These are phyloP conservation scores for Epinotia bilunana DNA, from an alignment of 2,888 invertebrate genomes.

Conservation along the genomic window DNA sequence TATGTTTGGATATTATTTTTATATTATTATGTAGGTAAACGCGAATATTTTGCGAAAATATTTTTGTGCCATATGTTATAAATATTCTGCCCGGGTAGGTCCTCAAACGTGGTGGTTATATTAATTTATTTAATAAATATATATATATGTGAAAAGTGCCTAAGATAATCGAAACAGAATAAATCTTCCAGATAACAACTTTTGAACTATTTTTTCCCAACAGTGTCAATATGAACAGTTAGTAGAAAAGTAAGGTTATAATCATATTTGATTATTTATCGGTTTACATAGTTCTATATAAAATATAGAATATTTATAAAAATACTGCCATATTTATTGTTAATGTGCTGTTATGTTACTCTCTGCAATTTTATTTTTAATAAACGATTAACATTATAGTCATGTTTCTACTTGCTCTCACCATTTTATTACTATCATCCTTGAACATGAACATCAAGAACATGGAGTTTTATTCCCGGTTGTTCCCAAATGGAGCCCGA, in stretches of 20 bases:
- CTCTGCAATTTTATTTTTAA: constrained; percentile 57
- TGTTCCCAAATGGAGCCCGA: too few species aligned
- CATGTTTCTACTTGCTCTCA: constrained; percentile 47
- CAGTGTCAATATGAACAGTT: constrained; percentile 44
- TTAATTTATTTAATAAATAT: neutral
- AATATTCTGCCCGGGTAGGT: neutral
- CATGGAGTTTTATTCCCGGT: too few species aligned
- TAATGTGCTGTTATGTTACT: constrained; percentile 52
- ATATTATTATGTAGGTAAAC: constrained; percentile 17
- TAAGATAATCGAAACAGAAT: neutral
- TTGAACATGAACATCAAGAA: too few species aligned
- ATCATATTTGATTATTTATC: constrained; percentile 35
- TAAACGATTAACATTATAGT: constrained; percentile 55
- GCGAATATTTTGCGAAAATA: constrained; percentile 52
- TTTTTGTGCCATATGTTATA: constrained; percentile 60
- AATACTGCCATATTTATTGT: constrained; percentile 54
- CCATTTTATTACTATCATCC: too few species aligned
- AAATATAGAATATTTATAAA: constrained; percentile 22
- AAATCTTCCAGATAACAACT: constrained; percentile 25
- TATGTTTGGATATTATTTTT: constrained; percentile 28
- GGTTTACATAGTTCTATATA: constrained; percentile 31
- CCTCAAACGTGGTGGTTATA: constrained; percentile 5
- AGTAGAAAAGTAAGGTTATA: constrained; percentile 46
- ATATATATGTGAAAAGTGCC: too few species aligned
- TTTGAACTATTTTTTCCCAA: constrained; percentile 47